Evolutionary conservation across 1,140 invertebrate genomes (phyloP).

Genomic region (Prorops nasuta): DNA sequence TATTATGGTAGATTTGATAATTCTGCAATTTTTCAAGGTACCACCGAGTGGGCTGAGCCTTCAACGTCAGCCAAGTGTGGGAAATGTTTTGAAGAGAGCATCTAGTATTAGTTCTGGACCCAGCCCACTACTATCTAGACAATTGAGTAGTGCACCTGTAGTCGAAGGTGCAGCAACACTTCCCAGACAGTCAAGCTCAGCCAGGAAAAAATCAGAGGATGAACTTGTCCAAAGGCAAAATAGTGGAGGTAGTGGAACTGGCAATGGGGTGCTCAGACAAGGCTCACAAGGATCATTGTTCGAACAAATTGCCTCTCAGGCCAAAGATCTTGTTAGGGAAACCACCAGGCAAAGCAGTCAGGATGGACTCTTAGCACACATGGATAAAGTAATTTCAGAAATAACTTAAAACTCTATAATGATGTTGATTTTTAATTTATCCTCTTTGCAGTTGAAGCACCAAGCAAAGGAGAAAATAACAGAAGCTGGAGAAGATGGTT

Average conservation of each 20-base stretch:
- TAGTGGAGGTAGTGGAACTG: conserved; percentile 31
- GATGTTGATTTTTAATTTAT: background rate
- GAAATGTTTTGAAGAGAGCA: conserved; percentile 64
- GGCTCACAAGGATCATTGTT: conserved; percentile 78
- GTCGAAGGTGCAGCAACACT: conserved; percentile 11
- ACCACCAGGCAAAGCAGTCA: conserved; percentile 85
- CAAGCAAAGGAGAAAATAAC: conserved; percentile 69
- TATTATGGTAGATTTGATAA: no score
- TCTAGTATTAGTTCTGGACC: conserved; percentile 61
- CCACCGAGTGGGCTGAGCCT: conserved; percentile 57
- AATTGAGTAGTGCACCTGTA: conserved; percentile 33
- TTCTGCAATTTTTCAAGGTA: no score
- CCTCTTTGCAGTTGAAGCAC: conserved; percentile 56
- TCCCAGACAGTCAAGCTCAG: conserved; percentile 21
- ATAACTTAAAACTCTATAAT: background rate
- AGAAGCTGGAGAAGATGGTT: conserved; percentile 67
- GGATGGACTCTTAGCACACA: conserved; percentile 83
- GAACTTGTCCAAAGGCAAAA: conserved; percentile 40
- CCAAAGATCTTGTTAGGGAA: conserved; percentile 81
- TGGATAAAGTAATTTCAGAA: conserved; percentile 71
- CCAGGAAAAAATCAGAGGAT: conserved; percentile 24
- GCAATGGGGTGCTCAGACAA: conserved; percentile 64
- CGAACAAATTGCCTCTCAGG: conserved; percentile 81
- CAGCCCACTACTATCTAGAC: conserved; percentile 37
- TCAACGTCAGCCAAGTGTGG: conserved; percentile 64